Conservation (phyloP, 2,113 vertebrate genomes). For the Brachypodius melanocephalos region DNA sequence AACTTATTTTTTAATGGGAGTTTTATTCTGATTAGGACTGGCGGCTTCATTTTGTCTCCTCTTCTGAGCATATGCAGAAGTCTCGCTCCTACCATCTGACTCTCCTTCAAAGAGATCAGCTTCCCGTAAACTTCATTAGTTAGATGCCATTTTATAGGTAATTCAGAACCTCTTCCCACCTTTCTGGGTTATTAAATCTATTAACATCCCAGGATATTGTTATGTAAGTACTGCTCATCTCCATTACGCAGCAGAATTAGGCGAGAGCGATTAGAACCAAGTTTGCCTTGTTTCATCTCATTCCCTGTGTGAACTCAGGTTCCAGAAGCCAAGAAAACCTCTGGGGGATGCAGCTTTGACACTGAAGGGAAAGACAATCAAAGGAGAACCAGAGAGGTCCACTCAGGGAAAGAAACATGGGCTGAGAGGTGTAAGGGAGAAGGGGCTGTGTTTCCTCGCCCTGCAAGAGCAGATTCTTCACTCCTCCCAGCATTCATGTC, state of each 20-base stretch:
- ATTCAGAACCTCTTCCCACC: slow-evolving; percentile 61
- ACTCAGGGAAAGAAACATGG: accelerated
- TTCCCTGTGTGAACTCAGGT: not conserved
- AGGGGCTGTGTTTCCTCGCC: not conserved
- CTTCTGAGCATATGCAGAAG: not conserved
- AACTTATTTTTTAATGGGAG: not conserved
- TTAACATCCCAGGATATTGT: slow-evolving; percentile 59
- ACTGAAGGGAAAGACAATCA: not conserved
- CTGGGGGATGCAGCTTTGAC: not conserved
- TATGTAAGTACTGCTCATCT: slow-evolving; percentile 65
- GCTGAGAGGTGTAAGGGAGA: not conserved
- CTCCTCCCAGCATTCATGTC: not conserved
- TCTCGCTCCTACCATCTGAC: not conserved
- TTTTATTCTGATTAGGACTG: not conserved
- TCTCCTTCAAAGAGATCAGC: slow-evolving; percentile 35
- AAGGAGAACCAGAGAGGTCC: not conserved
- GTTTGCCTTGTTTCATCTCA: slow-evolving; percentile 38
- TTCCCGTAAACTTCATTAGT: slow-evolving; percentile 55
- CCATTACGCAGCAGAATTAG: slow-evolving; percentile 54
- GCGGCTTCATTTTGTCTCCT: slow-evolving; percentile 6
- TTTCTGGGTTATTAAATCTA: slow-evolving; percentile 66
- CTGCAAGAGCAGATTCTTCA: not conserved
- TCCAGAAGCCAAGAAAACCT: not conserved
- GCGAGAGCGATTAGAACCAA: slow-evolving; percentile 14
- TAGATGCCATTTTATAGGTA: slow-evolving; percentile 46